A percentile compares a stretch with the other conserved stretches of the same genome.
Evolutionary conservation across 2,888 invertebrate species (phyloP).

Genomic region (Flexamia atlantica): DNA sequence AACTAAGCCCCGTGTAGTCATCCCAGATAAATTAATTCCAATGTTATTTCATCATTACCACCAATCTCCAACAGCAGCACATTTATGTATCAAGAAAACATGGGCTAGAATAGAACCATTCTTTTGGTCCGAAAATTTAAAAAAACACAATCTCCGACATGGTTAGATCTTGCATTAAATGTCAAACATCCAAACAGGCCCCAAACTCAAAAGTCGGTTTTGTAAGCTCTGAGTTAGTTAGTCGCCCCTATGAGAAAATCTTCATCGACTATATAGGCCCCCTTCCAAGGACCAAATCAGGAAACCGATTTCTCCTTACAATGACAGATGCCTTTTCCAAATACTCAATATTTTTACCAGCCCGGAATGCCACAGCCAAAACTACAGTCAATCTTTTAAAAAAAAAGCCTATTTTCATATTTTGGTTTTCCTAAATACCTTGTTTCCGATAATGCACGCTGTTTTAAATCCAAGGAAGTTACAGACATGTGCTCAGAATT

Average conservation of each 20-base stretch:
- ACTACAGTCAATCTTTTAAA: neutral
- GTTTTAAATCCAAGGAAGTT: conserved; percentile 27
- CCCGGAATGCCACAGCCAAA: neutral
- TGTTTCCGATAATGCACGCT: conserved; percentile 11
- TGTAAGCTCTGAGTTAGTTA: neutral
- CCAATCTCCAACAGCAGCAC: no score
- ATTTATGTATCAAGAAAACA: conserved; percentile 47
- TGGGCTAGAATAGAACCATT: neutral
- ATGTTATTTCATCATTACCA: no score
- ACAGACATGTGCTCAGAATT: conserved; percentile 14
- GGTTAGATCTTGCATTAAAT: neutral
- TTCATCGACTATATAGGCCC: conserved; percentile 31
- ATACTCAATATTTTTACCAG: conserved; percentile 30
- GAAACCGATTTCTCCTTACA: conserved; percentile 35
- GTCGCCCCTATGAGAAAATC: neutral
- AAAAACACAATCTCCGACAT: neutral
- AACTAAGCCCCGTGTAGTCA: no score
- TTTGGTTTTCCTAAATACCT: conserved; percentile 43
- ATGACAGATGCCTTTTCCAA: conserved; percentile 44
- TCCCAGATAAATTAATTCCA: no score
- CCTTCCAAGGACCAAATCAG: neutral
- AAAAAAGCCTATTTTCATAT: conserved; percentile 10
- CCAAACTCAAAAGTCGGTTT: neutral
- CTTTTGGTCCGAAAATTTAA: conserved; percentile 20
- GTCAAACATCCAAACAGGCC: conserved; percentile 43